Conservation (phyloP, 2,888 invertebrate genomes). For the Cylindroiulus punctatus region DNA sequence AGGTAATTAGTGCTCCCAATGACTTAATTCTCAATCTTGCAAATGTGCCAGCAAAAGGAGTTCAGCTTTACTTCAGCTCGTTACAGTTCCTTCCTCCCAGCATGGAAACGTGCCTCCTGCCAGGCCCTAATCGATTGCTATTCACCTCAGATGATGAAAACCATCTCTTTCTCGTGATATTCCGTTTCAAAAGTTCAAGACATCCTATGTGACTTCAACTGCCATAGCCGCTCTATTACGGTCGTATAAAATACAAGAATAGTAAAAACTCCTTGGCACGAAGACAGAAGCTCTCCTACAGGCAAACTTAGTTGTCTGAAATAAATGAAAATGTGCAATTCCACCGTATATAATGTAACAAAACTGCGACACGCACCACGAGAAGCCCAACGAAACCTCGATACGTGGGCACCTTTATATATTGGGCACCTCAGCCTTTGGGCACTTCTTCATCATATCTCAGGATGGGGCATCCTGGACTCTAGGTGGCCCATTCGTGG, state of each 20-base stretch:
- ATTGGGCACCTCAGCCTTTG: neutral
- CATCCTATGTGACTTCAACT: slow-evolving; percentile 12
- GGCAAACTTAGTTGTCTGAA: slow-evolving; percentile 33
- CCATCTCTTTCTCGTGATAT: slow-evolving; percentile 31
- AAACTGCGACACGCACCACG: neutral
- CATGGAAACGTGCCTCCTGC: slow-evolving; percentile 22
- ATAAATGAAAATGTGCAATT: slow-evolving; percentile 11
- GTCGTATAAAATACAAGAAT: slow-evolving; percentile 23
- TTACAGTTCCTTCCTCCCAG: slow-evolving; percentile 28
- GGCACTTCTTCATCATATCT: neutral
- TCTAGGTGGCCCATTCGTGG: neutral
- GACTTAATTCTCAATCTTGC: neutral
- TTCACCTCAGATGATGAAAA: slow-evolving; percentile 31
- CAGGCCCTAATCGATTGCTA: slow-evolving; percentile 36
- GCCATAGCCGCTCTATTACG: slow-evolving; percentile 16
- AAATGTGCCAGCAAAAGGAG: neutral
- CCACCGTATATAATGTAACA: neutral
- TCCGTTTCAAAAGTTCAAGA: slow-evolving; percentile 33
- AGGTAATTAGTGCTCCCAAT: neutral
- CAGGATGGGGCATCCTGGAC: too few species aligned
- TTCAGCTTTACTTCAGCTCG: neutral
- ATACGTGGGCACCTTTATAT: neutral
- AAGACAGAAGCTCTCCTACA: slow-evolving; percentile 20
- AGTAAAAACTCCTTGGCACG: slow-evolving; percentile 28
- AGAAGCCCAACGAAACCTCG: neutral